Evolutionary conservation across 2,888 invertebrate genomes (phyloP).

Genomic region (Linnaemya tessellans): DNA sequence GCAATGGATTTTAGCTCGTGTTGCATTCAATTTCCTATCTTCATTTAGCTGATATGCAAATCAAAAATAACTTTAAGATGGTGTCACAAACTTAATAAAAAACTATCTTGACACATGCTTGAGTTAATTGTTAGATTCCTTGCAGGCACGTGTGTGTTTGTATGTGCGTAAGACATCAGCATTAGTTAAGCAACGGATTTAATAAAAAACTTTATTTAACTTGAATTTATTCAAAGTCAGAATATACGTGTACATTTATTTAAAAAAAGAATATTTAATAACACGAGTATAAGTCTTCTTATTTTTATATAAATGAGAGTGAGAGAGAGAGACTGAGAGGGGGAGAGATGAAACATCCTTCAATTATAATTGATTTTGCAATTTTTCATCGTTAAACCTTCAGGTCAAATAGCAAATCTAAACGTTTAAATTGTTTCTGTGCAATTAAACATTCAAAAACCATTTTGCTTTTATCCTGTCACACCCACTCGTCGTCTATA

Average conservation of each 20-base stretch:
- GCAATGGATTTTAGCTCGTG: not conserved
- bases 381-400: slow-evolving; percentile 40
- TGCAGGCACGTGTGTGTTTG: not conserved
- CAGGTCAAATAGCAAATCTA: slow-evolving; percentile 40
- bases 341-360: not conserved
- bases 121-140: not conserved
- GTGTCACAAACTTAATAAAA: not conserved
- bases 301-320: not conserved
- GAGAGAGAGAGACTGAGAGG: not conserved
- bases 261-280: not conserved
- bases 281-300: not conserved
- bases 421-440: slow-evolving; percentile 48
- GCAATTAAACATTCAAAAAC: slow-evolving; percentile 52
- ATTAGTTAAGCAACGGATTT: not conserved
- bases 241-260: not conserved
- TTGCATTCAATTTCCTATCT: not conserved
- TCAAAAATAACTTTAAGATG: not conserved
- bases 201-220: not conserved
- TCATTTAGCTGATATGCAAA: not conserved
- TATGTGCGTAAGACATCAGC: not conserved
- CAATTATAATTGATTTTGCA: slow-evolving; percentile 49
- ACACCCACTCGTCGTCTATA: not conserved
- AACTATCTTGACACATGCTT: not conserved
- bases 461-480: not conserved
- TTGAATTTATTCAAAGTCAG: not conserved